A percentile compares a stretch with the other conserved stretches of the same genome.
phyloP scores from a whole-genome alignment of 2,888 invertebrate genomes.

The Melanotus villosus region DNA sequence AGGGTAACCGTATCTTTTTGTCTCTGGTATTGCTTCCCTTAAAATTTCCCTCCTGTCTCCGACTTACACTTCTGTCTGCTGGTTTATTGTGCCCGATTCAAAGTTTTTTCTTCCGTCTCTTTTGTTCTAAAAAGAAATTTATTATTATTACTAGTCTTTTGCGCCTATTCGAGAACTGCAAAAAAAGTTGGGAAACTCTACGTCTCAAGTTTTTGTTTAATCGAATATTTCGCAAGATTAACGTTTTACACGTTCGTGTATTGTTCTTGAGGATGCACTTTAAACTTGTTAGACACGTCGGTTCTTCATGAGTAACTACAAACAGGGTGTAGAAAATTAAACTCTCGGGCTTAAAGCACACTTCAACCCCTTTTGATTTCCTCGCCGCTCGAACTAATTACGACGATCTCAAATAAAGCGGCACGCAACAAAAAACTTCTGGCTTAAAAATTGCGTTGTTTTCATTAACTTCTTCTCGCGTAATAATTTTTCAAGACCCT shows the following conservation, averaged over 20 bases:
- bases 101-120: slow-evolving; percentile 29
- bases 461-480: slow-evolving; percentile 31
- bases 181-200: slow-evolving; percentile 19
- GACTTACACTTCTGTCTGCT: slow-evolving; percentile 30
- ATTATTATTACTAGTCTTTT: slow-evolving; percentile 31
- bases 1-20: slow-evolving; percentile 37
- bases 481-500: slow-evolving; percentile 37
- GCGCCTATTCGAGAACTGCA: slow-evolving; percentile 13
- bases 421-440: slow-evolving; percentile 28
- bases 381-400: slow-evolving; percentile 29
- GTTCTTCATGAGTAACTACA: slow-evolving; percentile 16
- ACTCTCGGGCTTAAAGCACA: slow-evolving; percentile 29
- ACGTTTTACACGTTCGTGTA: background rate
- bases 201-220: slow-evolving; percentile 7
- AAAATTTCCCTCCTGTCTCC: slow-evolving; percentile 20
- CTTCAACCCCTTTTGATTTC: slow-evolving; percentile 35
- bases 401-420: slow-evolving; percentile 28
- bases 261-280: slow-evolving; percentile 19
- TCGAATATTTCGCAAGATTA: slow-evolving; percentile 13
- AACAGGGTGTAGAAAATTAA: slow-evolving; percentile 31
- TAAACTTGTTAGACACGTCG: slow-evolving; percentile 13
- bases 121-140: slow-evolving; percentile 32
- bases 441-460: slow-evolving; percentile 20
- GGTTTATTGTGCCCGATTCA: slow-evolving; percentile 34
- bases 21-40: slow-evolving; percentile 31